Evolutionary conservation across 2,888 invertebrate species (phyloP), one percentile per base, ranked within the genome.

Genomic region (Anarsia innoxiella): DNA sequence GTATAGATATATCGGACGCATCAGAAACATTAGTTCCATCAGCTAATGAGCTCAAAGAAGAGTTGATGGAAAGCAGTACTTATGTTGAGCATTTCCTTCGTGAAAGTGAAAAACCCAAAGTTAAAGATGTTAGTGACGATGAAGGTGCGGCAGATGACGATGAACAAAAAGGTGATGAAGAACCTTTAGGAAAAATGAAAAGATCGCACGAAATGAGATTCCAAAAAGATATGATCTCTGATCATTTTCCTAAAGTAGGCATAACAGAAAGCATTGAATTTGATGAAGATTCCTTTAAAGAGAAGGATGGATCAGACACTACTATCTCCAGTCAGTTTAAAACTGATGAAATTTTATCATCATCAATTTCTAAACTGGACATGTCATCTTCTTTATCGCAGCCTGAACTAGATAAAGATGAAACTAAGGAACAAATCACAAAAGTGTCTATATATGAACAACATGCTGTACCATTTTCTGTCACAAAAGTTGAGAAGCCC

Each of bases 21-120:
- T 96, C 96, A 1, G 97, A 97, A 79, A 98, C 97, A 1, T 76
- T 98, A 5, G 92, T 98, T 6, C 95, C 96, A 9, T 96, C 97
- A 1, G 92, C 93, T 5, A 91, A 93, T 60, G 95, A 95, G 66
- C 73, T 92, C 32, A 91, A 91, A 60, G 90, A 91, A 53, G 92
- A 92, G 53, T 86, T 92, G 44, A 88, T 90, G 53, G 90, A 90
- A 46, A 86, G 87, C 42, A 87, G 86, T 45, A 88, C 87, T 16
- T 87, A 88, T 31, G 86, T 87, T 9, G 87, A 86, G 59, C 85
- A 84, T 45, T 85, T 86, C 45, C 46, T 86, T 49, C 74, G 73
- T 61, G 66, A 87, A 74, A 41, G 53, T 13, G 80, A 74, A 49
- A 83, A 75, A 52, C 69, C 59, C 14, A 48, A 48, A 27, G 37